Base-by-base conservation (phyloP, 2,888 invertebrate species). In the Eurytoma adleriae region DNA sequence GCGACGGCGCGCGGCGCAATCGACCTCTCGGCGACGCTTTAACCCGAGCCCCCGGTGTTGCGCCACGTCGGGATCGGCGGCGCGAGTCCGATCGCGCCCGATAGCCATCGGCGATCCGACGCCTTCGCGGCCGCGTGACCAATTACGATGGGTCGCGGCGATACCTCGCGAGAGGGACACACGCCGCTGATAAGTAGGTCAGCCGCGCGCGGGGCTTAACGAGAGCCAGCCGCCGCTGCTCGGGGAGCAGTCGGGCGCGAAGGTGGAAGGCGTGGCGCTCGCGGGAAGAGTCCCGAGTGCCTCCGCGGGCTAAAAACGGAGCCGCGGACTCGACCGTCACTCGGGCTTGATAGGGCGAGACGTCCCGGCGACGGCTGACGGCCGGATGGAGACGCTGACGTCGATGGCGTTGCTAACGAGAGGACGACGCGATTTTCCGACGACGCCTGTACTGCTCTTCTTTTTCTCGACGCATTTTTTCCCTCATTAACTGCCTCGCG, bases 211-310 rank as follows among this genome's bases (percentile, higher is more conserved):
- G 4, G 30, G 40, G 48, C 5, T 66, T 64, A 64, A 10, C 14
- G 18, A 27, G 64, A 13, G 57, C 30, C 40, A 20, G 18, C 18
- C 24, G 27, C 27, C 3, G 24, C 10, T n/a, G n/a, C n/a, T n/a
- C n/a, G 40, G 40, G 5, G 7, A 4, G 40, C 86, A 84, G 80
- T 83, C 83, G 84, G 83, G 84, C 85, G 83, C 84, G 80, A 85
- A 85, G 79, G 78, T 77, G 67, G 67, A 82, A 84, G 86, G 84
- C 85, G 85, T 85, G 83, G 82, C 84, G 64, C n/a, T 24, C 27
- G 27, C 48, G 54, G 7, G 20, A 20, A 16, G 16, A 48, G n/a
- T n/a, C n/a, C n/a, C n/a, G n/a, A n/a, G n/a, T n/a, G n/a, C n/a
- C n/a, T n/a, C 13, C 4, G 12, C 3, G 27, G 13, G 50, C 40